phyloP scores from a whole-genome alignment of 2,113 vertebrate species.

The Hypocryptadius cinnamomeus region DNA sequence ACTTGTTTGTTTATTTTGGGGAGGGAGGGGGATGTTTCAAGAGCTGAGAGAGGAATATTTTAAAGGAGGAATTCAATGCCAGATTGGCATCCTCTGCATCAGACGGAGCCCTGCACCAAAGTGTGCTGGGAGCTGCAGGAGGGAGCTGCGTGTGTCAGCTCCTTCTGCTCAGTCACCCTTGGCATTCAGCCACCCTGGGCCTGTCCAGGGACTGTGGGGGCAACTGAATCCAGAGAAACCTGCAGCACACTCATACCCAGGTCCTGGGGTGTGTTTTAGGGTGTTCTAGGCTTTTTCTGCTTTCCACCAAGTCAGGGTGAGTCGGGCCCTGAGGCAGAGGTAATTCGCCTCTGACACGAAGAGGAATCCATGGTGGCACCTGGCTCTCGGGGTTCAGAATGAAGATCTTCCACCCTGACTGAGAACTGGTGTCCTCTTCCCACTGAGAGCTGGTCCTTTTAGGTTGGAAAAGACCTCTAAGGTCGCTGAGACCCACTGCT shows the following conservation, averaged over 20 bases:
- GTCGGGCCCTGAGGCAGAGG: background rate
- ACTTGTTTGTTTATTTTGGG: conserved; percentile 26
- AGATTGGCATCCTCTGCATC: background rate
- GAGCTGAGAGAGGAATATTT: background rate
- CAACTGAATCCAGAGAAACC: background rate
- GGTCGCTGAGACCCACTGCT: background rate
- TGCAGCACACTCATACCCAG: background rate
- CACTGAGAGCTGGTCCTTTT: background rate
- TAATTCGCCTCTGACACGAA: background rate
- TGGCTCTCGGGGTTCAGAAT: background rate
- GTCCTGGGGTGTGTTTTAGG: background rate
- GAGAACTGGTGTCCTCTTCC: background rate
- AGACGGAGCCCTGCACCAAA: background rate
- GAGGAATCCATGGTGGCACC: background rate
- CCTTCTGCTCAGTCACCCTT: background rate
- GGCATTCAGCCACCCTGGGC: background rate
- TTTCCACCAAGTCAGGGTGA: background rate
- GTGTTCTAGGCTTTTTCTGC: background rate
- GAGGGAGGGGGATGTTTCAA: background rate
- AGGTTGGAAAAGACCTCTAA: background rate
- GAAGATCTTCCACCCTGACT: background rate
- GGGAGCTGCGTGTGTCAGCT: background rate
- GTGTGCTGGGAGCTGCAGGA: background rate
- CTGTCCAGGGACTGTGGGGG: background rate
- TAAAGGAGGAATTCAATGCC: background rate